Evolutionary conservation across 2,797 vertebrate species (phyloP).

Genomic region (Etheostoma nigrum): DNA sequence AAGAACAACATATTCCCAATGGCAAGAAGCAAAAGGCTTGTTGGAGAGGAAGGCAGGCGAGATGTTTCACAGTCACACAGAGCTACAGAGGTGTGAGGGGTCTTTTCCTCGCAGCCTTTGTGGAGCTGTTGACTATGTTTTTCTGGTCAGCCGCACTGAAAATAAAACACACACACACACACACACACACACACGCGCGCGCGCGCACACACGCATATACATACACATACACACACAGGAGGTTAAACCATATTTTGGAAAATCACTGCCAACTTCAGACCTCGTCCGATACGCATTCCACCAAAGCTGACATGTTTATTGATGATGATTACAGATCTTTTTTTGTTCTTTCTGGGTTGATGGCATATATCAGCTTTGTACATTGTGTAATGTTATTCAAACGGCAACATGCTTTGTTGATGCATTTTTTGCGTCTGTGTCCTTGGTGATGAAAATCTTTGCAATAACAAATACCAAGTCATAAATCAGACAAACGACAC

Average conservation of each 20-base stretch:
- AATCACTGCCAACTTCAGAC: constrained; percentile 38
- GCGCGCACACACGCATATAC: background rate
- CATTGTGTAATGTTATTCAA: constrained; percentile 56
- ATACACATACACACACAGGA: constrained; percentile 10
- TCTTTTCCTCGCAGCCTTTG: constrained; percentile 50
- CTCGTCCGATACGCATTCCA: constrained; percentile 62
- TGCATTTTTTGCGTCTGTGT: constrained; percentile 61
- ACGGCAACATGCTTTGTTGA: constrained; percentile 60
- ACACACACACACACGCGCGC: no score
- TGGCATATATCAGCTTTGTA: background rate
- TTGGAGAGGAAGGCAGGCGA: constrained; percentile 55
- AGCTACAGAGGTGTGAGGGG: constrained; percentile 57
- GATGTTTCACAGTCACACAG: constrained; percentile 39
- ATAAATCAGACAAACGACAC: constrained; percentile 74
- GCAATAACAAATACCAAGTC: constrained; percentile 74
- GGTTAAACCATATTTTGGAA: constrained; percentile 57
- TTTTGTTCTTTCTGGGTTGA: constrained; percentile 18
- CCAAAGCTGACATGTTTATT: constrained; percentile 55
- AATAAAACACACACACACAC: constrained; percentile 38
- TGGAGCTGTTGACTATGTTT: constrained; percentile 29
- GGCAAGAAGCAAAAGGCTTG: constrained; percentile 37
- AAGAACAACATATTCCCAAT: constrained; percentile 53
- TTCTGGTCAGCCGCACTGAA: constrained; percentile 43
- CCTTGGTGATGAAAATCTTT: constrained; percentile 78
- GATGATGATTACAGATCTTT: constrained; percentile 45